Conservation (phyloP, 2,113 vertebrate species). For the Lipotes vexillifer region DNA sequence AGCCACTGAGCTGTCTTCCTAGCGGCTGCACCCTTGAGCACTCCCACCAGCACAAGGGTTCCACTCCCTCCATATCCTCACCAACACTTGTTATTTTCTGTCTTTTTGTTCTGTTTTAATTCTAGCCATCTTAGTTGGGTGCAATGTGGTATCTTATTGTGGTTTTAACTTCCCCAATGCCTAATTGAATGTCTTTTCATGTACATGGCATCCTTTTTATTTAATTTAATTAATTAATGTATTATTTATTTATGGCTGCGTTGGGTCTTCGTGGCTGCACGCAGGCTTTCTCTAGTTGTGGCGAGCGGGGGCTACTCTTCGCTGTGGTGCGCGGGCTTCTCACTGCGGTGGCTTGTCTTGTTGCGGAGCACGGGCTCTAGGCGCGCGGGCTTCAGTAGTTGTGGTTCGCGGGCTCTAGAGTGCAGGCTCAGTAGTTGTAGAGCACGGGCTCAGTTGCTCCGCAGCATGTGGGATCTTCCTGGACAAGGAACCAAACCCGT, state of each 20-base stretch:
- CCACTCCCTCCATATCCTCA: rapidly evolving
- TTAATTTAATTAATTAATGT: not conserved
- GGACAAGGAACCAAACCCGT: not conserved
- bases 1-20: rapidly evolving
- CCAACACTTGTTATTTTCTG: not conserved
- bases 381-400: no score
- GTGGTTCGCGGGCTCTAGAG: no score
- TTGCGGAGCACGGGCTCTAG: no score
- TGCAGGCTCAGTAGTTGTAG: no score
- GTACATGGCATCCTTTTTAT: not conserved
- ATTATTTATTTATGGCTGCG: not conserved
- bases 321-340: no score
- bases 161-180: not conserved
- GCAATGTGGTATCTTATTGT: rapidly evolving
- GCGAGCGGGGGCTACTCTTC: no score
- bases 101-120: not conserved
- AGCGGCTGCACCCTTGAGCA: rapidly evolving
- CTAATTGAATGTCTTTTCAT: rapidly evolving
- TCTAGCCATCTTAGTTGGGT: not conserved
- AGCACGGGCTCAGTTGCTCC: no score
- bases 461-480: not conserved
- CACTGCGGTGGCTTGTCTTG: no score
- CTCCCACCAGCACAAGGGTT: not conserved
- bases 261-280: no score
- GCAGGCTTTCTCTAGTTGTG: no score